phyloP scores from a whole-genome alignment of 2,888 invertebrate genomes.

The Choristoneura rosaceana region DNA sequence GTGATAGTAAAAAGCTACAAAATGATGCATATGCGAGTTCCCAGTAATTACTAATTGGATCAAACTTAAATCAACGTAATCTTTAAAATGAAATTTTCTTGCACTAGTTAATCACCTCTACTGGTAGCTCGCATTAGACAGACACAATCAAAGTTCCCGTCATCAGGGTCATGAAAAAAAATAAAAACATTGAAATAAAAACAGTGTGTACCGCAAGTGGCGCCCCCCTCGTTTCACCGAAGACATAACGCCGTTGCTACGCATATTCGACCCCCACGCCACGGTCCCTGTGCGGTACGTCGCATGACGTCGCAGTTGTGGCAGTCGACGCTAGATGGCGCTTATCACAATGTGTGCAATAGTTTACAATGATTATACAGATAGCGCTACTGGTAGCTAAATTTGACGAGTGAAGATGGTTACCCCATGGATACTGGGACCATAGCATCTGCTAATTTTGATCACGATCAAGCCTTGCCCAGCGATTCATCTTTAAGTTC shows the following conservation, averaged over 20 bases:
- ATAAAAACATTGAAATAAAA: slow-evolving; percentile 57
- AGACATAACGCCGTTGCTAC: slow-evolving; percentile 91
- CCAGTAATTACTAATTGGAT: neutral
- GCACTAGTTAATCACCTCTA: neutral
- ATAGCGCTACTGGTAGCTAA: slow-evolving; percentile 64
- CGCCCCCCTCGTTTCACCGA: slow-evolving; percentile 92
- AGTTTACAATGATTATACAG: slow-evolving; percentile 63
- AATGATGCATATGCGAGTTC: slow-evolving; percentile 3
- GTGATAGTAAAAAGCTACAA: neutral
- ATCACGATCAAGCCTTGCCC: slow-evolving; percentile 49
- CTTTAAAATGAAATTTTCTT: neutral
- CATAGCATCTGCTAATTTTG: slow-evolving; percentile 21
- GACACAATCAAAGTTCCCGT: neutral
- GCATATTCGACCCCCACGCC: slow-evolving; percentile 91
- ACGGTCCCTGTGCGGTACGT: slow-evolving; percentile 84
- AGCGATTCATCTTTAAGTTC: slow-evolving; percentile 39
- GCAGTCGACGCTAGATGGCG: slow-evolving; percentile 72
- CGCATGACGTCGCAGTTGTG: slow-evolving; percentile 67
- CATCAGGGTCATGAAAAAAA: neutral
- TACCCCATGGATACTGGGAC: slow-evolving; percentile 43
- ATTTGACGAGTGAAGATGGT: slow-evolving; percentile 43
- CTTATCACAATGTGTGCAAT: slow-evolving; percentile 70
- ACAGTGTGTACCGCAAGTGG: slow-evolving; percentile 93
- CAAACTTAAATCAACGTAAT: neutral
- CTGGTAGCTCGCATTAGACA: slow-evolving; percentile 2